A percentile compares a stretch with the other conserved stretches of the same genome.
Evolutionary conservation across 2,113 vertebrate species (phyloP).

Genomic region (Percina caprodes): DNA sequence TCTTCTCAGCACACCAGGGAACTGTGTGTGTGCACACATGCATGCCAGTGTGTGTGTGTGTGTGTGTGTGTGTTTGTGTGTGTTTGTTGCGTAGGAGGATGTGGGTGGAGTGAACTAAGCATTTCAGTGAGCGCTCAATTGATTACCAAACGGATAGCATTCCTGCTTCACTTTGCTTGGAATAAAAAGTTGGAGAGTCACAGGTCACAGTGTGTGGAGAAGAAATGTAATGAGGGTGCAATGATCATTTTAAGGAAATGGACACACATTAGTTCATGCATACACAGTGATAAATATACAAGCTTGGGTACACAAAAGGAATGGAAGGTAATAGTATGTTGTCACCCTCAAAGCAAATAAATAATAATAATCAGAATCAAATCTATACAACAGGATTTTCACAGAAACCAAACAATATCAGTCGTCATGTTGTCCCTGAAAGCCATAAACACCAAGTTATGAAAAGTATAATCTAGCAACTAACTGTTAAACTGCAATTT

Average conservation of each 20-base stretch:
- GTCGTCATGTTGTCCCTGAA: neutral
- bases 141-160: slow-evolving; percentile 55
- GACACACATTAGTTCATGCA: neutral
- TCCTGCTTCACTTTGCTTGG: slow-evolving; percentile 34
- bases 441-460: slow-evolving; percentile 1
- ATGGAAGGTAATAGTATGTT: slow-evolving; percentile 47
- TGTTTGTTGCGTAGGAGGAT: slow-evolving; percentile 71
- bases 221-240: no score
- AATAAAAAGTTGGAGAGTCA: slow-evolving; percentile 25
- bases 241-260: neutral
- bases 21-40: slow-evolving; percentile 12
- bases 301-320: slow-evolving; percentile 9
- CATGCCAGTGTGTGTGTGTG: slow-evolving; percentile 1
- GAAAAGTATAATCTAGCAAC: neutral
- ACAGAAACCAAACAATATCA: neutral
- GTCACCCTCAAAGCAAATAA: slow-evolving; percentile 15
- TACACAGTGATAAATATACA: neutral
- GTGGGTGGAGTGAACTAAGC: slow-evolving; percentile 73
- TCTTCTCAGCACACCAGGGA: slow-evolving; percentile 65
- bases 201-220: neutral
- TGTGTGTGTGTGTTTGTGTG: slow-evolving; percentile 39
- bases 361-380: neutral
- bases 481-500: neutral
- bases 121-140: slow-evolving; percentile 54
- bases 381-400: no score